Evolutionary conservation across 2,797 vertebrate species (phyloP), one percentile per base, ranked within the genome.

Genomic region (Moxostoma hubbsi): DNA sequence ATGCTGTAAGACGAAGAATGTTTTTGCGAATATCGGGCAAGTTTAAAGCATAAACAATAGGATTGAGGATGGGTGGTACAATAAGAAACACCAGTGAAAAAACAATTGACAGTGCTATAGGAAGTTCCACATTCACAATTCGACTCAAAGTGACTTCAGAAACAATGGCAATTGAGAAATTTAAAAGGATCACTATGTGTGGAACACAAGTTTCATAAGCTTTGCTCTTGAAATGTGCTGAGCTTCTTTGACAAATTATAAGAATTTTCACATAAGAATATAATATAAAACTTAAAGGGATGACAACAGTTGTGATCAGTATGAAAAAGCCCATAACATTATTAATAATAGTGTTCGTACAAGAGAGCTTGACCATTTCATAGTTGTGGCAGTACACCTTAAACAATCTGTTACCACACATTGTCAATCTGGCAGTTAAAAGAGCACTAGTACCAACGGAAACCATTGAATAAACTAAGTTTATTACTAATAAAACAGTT

Each of bases 131-230:
- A 69, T 82, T 82, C 46, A 78, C 81, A 51, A 81, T 82, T 18
- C 79, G 79, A 45, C 71, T 80, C 18, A 83, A 78, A n/a, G 63
- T 69, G 69, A 78, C 68, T 69, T 91, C 89, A 81, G 87, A 91
- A 65, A 92, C 83, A 54, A 90, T 67, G 51, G 88, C 77, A 50
- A 57, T 2, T 0, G 62, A 0, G 53, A 82, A 89, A 7, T 15
- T 90, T 5, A 90, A 7, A 77, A 91, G 61, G 69, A 87, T 89
- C 0, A 90, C 62, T 16, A 92, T 59, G 83, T 91, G 90, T 10
- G 91, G 89, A 24, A 88, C 24, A 77, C 89, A 92, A 7, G 91
- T 92, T 59, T 91, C 87, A 66, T 71, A 58, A 86, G 90, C 83
- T 88, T 92, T 72, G 9, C 83, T 81, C 64, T 51, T 86, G 47